A percentile compares a stretch with the other conserved stretches of the same genome.
Evolutionary conservation across 1,140 invertebrate species (phyloP).

Genomic region (Armadillidium nasatum): DNA sequence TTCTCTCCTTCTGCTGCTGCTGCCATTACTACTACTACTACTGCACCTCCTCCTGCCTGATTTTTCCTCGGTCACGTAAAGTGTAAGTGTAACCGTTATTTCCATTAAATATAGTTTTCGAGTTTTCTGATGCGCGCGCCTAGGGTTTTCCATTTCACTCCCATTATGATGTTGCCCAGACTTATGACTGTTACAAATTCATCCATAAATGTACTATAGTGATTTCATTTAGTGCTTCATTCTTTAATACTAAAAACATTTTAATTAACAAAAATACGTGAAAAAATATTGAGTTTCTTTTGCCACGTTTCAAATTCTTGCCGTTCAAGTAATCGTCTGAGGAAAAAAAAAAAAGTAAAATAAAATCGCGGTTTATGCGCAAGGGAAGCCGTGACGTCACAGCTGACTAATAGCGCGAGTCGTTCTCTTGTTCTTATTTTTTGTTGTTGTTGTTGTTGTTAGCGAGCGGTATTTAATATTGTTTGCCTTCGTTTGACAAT

Average conservation of each 20-base stretch:
- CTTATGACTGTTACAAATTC: not conserved
- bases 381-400: conserved; percentile 1
- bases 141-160: not conserved
- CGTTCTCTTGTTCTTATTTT: no score
- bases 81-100: not conserved
- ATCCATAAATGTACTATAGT: no score
- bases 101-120: not conserved
- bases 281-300: no score
- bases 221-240: no score
- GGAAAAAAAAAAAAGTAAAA: no score
- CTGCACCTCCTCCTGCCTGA: conserved; percentile 4
- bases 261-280: no score
- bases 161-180: not conserved
- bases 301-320: no score
- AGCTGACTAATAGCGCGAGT: not conserved
- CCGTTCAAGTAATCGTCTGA: no score
- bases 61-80: conserved; percentile 7
- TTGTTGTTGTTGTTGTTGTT: no score
- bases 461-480: no score
- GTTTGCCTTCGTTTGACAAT: no score
- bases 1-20: not conserved
- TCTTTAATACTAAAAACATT: no score
- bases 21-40: not conserved
- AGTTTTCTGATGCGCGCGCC: not conserved
- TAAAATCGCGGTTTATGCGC: not conserved